phyloP scores from a whole-genome alignment of 2,113 vertebrate species.

The Heterotilapia buettikoferi region DNA sequence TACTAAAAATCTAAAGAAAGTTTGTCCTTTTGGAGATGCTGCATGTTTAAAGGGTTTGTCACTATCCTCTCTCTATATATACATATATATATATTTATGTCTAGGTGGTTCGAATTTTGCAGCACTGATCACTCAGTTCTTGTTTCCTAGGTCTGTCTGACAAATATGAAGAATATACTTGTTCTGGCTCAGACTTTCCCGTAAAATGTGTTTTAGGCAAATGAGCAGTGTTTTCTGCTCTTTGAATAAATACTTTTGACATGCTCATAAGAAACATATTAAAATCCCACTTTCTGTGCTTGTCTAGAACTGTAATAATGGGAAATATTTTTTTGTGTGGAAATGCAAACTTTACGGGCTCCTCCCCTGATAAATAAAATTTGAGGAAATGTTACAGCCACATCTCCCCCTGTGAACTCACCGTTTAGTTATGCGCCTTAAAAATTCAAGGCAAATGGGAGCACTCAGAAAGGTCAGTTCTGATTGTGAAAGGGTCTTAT shows the following conservation, averaged over 20 bases:
- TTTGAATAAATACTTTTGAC: neutral
- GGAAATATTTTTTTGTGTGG: neutral
- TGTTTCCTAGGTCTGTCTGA: neutral
- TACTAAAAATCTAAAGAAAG: neutral
- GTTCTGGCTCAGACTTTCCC: neutral
- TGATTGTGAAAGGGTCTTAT: slow-evolving; percentile 45
- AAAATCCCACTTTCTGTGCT: neutral
- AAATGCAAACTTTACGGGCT: neutral
- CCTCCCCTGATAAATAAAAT: slow-evolving; percentile 7
- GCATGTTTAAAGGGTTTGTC: neutral
- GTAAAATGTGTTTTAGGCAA: neutral
- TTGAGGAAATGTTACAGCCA: neutral
- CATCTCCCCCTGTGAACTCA: neutral
- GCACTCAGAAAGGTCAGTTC: slow-evolving; percentile 50
- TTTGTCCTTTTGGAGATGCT: neutral
- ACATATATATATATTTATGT: neutral
- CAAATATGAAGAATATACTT: neutral
- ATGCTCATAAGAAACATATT: neutral
- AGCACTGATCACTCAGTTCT: neutral
- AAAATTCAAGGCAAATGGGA: slow-evolving; percentile 53
- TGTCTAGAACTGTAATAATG: neutral
- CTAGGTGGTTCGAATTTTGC: neutral
- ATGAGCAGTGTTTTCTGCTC: neutral
- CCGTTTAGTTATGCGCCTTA: slow-evolving; percentile 30
- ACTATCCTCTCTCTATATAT: neutral